Base-by-base conservation (phyloP, 2,797 vertebrate species). In the Centroberyx gerrardi region DNA sequence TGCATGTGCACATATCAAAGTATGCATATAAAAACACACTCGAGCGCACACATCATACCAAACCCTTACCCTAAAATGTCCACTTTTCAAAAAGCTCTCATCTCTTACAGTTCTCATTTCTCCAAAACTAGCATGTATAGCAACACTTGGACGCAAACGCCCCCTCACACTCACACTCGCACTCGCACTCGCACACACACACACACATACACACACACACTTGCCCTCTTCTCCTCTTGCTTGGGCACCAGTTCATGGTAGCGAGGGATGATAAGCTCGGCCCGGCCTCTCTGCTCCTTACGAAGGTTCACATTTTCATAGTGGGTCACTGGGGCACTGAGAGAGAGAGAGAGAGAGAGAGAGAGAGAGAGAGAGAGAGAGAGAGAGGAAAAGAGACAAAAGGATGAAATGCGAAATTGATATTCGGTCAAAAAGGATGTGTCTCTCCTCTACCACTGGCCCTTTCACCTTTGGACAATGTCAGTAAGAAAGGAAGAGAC, bases 291-390 rank as follows among this genome's bases (percentile, higher is more conserved):
- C 71, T 92, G 86, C 63, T 95, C 93, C 86, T 87, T 95, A 85
- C 90, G 93, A 82, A 95, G 82, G 82, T 95, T 97, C 85, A 96
- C 69, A 52, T 97, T 96, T 90, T 96, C 94, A 84, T 92, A 96
- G 71, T 69, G 67, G 44, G 88, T 59, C 73, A 77, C 52, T 62
- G 81, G 87, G 81, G 94, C 81, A 84, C 96, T 97, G 81, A 44
- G 85, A 67, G 58, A 73, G 52, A 78, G n/a, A 62, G 3, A 42
- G 29, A 68, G 22, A 49, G 22, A 48, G 4, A 55, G 8, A 69
- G 31, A 62, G 61, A 70, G 64, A 52, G 3, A 59, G 7, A 60
- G 67, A 29, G n/a, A 8, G 52, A 31, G 5, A 78, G 42, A 59
- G 55, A 68, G 29, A 9, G 17, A 12, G 18, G n/a, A n/a, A 61